Conservation (phyloP, 2,797 vertebrate species). For the Chloroceryle inda region DNA sequence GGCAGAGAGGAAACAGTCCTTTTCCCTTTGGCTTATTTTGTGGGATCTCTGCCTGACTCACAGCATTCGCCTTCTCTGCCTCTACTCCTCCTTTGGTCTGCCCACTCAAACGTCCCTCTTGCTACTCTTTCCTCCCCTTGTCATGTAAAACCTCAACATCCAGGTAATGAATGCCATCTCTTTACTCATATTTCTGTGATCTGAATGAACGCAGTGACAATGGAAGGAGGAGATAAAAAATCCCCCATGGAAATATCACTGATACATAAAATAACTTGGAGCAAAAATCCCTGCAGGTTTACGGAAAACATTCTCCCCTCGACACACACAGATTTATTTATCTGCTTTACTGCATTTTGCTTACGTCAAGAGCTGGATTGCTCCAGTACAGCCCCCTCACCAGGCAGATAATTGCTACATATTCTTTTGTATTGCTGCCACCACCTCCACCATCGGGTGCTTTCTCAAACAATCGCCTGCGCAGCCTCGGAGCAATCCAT, state of each 20-base stretch:
- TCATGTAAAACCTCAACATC: not conserved
- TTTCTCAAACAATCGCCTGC: conserved; percentile 53
- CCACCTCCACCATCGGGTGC: conserved; percentile 41
- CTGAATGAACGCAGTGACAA: not conserved
- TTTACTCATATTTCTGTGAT: not conserved
- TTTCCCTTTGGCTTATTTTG: not conserved
- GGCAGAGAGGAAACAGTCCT: not conserved
- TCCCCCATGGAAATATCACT: not conserved
- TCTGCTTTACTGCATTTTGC: conserved; percentile 58
- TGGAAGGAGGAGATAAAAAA: conserved; percentile 19
- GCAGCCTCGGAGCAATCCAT: conserved; percentile 20
- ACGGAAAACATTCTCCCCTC: not conserved
- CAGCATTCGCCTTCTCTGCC: not conserved
- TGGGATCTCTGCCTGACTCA: not conserved
- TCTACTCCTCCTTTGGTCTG: conserved; percentile 1
- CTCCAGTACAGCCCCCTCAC: conserved; percentile 23
- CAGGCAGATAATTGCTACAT: conserved; percentile 64
- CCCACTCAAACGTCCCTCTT: not conserved
- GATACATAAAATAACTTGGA: conserved; percentile 29
- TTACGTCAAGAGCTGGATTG: conserved; percentile 55
- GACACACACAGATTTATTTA: not conserved
- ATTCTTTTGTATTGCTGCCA: conserved; percentile 64
- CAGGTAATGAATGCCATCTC: not conserved
- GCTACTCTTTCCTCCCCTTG: not conserved
- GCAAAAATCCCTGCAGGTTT: conserved; percentile 33